Evolutionary conservation across 2,888 invertebrate species (phyloP).

Genomic region (Oscheius sp.): DNA sequence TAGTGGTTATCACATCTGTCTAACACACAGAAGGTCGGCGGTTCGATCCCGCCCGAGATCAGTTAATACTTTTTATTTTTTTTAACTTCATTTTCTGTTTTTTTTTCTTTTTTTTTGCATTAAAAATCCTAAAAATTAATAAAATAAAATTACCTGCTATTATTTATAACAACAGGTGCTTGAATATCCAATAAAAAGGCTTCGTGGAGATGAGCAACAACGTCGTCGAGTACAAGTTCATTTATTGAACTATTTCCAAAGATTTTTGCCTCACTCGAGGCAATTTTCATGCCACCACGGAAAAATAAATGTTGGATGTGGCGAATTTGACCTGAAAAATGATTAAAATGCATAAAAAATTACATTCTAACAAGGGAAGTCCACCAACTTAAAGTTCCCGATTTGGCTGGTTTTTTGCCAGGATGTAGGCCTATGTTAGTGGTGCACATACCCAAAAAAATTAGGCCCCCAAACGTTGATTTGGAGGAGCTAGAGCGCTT

Average conservation of each 20-base stretch:
- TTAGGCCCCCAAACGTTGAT: too few species aligned
- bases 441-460: too few species aligned
- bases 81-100: not conserved
- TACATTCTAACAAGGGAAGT: too few species aligned
- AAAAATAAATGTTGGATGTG: conserved; percentile 29
- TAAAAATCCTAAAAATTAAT: not conserved
- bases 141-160: conserved; percentile 3
- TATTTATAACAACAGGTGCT: conserved; percentile 18
- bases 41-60: conserved; percentile 11
- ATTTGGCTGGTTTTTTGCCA: too few species aligned
- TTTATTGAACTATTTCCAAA: conserved; percentile 29
- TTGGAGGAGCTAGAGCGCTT: too few species aligned
- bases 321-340: conserved; percentile 21
- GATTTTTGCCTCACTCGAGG: conserved; percentile 19
- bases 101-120: not conserved
- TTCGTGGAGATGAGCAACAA: conserved; percentile 28
- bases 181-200: conserved; percentile 12
- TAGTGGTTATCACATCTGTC: conserved; percentile 15
- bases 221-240: conserved; percentile 32
- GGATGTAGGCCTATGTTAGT: too few species aligned
- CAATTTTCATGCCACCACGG: conserved; percentile 29
- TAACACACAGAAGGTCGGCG: conserved; percentile 12
- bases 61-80: not conserved
- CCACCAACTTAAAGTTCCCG: too few species aligned
- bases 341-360: too few species aligned